Evolutionary conservation across 2,113 vertebrate species (phyloP), one percentile per base, ranked within the genome.

Genomic region (Kryptolebias marmoratus): DNA sequence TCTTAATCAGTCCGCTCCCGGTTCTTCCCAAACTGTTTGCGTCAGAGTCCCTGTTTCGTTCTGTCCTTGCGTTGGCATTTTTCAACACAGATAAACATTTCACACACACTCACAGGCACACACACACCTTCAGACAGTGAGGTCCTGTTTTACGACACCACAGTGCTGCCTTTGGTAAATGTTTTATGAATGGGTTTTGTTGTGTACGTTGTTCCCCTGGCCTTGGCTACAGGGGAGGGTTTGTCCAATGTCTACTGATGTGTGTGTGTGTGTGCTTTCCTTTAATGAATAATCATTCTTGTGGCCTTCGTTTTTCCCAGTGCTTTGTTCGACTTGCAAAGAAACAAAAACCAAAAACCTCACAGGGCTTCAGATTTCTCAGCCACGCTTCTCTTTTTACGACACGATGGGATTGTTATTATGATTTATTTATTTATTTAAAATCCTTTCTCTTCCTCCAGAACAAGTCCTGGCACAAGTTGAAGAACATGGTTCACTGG

Each of bases 401-500:
- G 12, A 36, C 13, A 66, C 7, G 0, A 78, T 81, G 65, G 66
- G 52, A 22, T 32, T 30, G 4, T 30, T 56, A 50, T 1, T 54
- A 22, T 22, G 22, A 22, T 22, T 22, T 22, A 22, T 22, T 22
- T 22, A 22, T 22, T 22, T 22, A 22, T 22, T 22, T 22, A 22
- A 22, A 22, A 22, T 22, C 22, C 68, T 69, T 45, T 69, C 31
- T 11, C n/a, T 32, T 75, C 64, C 79, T 71, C 28, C 80, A 95
- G 96, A 93, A 85, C 71, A 95, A 94, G 75, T 83, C 95, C 0
- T 97, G 96, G 96, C 94, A 88, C 81, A 96, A 95, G 87, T 66
- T 96, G 88, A 96, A 96, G 91, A 95, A 92, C 1, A 93, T 95
- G 90, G 94, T 96, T 68, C 95, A 95, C 66, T 94, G 93, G 80